These are phyloP conservation scores for Slavum lentiscoides DNA, from an alignment of 2,888 invertebrate genomes.

Conservation along the genomic window DNA sequence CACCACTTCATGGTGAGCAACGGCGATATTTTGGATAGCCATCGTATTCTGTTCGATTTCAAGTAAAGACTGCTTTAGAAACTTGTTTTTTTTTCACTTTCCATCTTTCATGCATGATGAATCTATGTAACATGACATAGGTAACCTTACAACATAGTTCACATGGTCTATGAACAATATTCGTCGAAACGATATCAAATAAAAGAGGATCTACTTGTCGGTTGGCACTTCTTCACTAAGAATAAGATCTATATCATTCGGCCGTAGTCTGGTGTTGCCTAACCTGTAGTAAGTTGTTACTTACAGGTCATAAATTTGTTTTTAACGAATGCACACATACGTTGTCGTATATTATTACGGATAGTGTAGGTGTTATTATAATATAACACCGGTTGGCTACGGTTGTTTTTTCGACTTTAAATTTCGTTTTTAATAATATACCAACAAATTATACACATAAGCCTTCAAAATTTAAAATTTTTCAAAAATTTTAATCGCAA, in stretches of 20 bases:
- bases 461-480: too few species aligned
- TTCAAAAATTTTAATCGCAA: too few species aligned
- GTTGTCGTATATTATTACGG: too few species aligned
- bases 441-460: too few species aligned
- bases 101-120: not conserved
- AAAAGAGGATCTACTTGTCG: not conserved
- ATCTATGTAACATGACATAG: too few species aligned
- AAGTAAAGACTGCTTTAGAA: not conserved
- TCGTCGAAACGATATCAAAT: not conserved
- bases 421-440: too few species aligned
- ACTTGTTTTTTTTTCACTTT: not conserved
- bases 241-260: not conserved
- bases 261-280: not conserved
- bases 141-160: not conserved
- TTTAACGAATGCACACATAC: too few species aligned
- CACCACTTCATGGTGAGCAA: not conserved
- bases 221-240: not conserved
- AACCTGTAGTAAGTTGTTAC: too few species aligned
- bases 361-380: too few species aligned
- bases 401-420: too few species aligned
- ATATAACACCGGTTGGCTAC: too few species aligned
- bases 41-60: not conserved
- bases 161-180: not conserved
- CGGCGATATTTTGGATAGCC: conserved; percentile 5
- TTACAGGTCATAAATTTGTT: too few species aligned